Percentiles rank a stretch among this genome's conserved stretches.
These are phyloP conservation scores for Falcunculus frontatus DNA, from an alignment of 2,113 vertebrate species.

Conservation along the genomic window DNA sequence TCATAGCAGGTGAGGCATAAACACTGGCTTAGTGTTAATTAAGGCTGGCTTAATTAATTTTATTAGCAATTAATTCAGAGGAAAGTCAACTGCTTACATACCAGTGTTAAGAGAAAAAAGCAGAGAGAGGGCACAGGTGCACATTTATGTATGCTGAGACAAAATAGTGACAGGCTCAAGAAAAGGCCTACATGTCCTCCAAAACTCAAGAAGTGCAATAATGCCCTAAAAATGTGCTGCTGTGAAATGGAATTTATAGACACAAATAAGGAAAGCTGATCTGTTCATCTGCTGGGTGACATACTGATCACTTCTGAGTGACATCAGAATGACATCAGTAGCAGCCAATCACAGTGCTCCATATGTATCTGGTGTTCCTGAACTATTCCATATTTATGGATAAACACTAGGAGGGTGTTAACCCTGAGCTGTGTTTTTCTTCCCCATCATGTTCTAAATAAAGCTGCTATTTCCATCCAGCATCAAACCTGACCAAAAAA, in stretches of 20 bases:
- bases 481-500: constrained; percentile 15
- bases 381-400: constrained; percentile 65
- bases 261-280: constrained; percentile 24
- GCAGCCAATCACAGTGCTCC: constrained; percentile 58
- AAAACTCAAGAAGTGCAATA: not conserved
- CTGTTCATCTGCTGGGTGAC: constrained; percentile 46
- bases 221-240: not conserved
- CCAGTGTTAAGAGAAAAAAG: not conserved
- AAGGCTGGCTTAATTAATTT: too few species aligned
- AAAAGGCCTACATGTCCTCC: not conserved
- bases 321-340: constrained; percentile 65
- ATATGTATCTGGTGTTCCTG: constrained; percentile 54
- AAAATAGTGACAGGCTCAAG: not conserved
- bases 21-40: too few species aligned
- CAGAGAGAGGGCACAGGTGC: not conserved
- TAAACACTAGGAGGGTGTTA: constrained; percentile 70
- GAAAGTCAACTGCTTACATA: not conserved
- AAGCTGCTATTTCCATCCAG: constrained; percentile 63
- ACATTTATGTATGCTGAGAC: not conserved
- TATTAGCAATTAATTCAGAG: not conserved
- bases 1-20: not conserved
- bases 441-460: constrained; percentile 68
- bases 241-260: constrained; percentile 29
- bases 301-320: not conserved
- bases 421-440: constrained; percentile 54